phyloP scores from a whole-genome alignment of 2,113 vertebrate species.

The Alces alces region DNA sequence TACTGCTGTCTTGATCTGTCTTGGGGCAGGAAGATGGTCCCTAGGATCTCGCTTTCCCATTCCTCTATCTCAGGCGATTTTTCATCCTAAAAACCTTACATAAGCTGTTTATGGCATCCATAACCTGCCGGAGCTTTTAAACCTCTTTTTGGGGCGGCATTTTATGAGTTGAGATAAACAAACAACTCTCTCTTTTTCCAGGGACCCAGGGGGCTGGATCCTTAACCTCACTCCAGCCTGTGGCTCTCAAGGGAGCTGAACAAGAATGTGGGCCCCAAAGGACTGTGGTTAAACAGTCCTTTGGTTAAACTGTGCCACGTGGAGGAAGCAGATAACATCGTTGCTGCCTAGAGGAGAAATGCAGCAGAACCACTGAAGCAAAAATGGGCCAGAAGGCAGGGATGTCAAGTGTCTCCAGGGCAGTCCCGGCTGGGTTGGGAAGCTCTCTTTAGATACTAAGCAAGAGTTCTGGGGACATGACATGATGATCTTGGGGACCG shows the following conservation, averaged over 20 bases:
- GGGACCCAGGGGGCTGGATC: background rate
- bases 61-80: background rate
- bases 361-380: background rate
- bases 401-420: background rate
- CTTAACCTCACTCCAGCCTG: background rate
- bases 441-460: background rate
- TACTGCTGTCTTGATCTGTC: background rate
- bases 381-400: background rate
- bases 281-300: background rate
- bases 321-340: background rate
- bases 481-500: background rate
- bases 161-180: constrained; percentile 60
- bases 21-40: background rate
- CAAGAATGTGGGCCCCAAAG: background rate
- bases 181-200: constrained; percentile 14
- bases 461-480: background rate
- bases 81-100: constrained; percentile 31
- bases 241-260: background rate
- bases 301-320: background rate
- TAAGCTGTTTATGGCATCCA: constrained; percentile 25
- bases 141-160: background rate
- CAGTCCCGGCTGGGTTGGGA: background rate
- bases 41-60: background rate
- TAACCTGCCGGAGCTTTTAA: constrained; percentile 19
- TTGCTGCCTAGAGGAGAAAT: background rate